Evolutionary conservation across 1,140 invertebrate species (phyloP).

Genomic region (Berghia stephanieae): DNA sequence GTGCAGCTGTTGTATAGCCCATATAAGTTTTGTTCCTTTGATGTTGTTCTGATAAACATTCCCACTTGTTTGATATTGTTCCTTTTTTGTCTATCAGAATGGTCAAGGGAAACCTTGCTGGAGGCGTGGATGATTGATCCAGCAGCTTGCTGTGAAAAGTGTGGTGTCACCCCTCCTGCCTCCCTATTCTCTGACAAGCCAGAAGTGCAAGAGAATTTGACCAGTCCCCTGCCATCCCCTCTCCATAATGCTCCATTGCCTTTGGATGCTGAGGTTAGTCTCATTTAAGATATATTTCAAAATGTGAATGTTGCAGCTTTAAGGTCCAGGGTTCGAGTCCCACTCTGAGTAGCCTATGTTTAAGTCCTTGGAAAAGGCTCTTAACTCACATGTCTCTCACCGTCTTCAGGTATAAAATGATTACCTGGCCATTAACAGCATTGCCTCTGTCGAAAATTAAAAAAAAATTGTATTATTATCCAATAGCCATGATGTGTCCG

Average conservation of each 20-base stretch:
- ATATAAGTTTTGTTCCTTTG: too few relatives aligned
- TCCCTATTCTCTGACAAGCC: constrained; percentile 62
- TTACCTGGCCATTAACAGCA: too few relatives aligned
- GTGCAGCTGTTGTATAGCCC: too few relatives aligned
- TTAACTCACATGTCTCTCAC: too few relatives aligned
- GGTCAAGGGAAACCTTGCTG: constrained; percentile 76
- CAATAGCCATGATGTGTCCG: too few relatives aligned
- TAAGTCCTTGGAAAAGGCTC: too few relatives aligned
- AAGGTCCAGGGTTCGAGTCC: too few relatives aligned
- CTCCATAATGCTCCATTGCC: constrained; percentile 40
- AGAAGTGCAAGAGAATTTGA: constrained; percentile 52
- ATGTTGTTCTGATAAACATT: too few relatives aligned
- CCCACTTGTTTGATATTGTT: background rate
- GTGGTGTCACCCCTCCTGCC: constrained; percentile 74
- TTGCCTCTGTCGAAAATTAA: too few relatives aligned
- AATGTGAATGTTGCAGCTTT: background rate
- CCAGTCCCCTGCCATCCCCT: constrained; percentile 43
- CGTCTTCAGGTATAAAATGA: too few relatives aligned
- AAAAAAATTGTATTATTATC: too few relatives aligned
- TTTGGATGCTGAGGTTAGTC: constrained; percentile 41
- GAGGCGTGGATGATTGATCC: constrained; percentile 80
- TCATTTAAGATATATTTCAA: background rate
- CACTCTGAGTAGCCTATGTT: too few relatives aligned
- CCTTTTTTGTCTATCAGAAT: constrained; percentile 70
- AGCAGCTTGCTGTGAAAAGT: constrained; percentile 75